Evolutionary conservation across 2,888 invertebrate species (phyloP).

Genomic region (Ochlodes sylvanus): DNA sequence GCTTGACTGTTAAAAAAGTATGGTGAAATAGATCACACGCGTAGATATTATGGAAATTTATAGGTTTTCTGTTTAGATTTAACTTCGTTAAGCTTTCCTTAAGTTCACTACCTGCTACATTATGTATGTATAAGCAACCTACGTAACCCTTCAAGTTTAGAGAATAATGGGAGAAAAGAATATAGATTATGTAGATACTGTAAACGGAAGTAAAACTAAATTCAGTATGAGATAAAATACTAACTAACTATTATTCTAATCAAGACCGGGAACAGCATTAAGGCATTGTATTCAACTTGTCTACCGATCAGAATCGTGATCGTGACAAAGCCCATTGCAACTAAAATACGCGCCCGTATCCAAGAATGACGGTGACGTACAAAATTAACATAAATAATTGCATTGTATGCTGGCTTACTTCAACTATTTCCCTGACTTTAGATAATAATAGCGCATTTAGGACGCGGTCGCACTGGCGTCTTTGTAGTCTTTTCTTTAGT

Average conservation of each 20-base stretch:
- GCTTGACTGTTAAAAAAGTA: no score
- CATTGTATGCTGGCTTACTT: conserved; percentile 16
- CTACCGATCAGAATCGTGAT: conserved; percentile 25
- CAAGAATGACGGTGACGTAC: conserved; percentile 29
- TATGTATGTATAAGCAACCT: no score
- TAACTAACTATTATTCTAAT: background rate
- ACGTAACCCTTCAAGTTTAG: no score
- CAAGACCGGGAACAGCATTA: conserved; percentile 2
- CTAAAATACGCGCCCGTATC: conserved; percentile 10
- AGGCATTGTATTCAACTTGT: conserved; percentile 15
- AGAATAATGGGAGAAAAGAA: no score
- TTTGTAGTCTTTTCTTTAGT: no score
- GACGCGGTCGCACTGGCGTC: background rate
- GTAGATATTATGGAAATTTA: no score
- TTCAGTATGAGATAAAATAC: background rate
- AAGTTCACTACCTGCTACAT: no score
- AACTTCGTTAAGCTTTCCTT: no score
- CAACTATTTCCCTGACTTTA: conserved; percentile 16
- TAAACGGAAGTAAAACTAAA: no score
- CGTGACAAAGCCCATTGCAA: conserved; percentile 19
- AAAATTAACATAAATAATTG: conserved; percentile 28
- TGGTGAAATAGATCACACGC: no score
- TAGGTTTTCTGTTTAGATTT: no score
- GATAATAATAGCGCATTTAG: conserved; percentile 19
- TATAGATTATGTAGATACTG: no score